phyloP scores from a whole-genome alignment of 2,888 invertebrate species.

The Heliconius erato region DNA sequence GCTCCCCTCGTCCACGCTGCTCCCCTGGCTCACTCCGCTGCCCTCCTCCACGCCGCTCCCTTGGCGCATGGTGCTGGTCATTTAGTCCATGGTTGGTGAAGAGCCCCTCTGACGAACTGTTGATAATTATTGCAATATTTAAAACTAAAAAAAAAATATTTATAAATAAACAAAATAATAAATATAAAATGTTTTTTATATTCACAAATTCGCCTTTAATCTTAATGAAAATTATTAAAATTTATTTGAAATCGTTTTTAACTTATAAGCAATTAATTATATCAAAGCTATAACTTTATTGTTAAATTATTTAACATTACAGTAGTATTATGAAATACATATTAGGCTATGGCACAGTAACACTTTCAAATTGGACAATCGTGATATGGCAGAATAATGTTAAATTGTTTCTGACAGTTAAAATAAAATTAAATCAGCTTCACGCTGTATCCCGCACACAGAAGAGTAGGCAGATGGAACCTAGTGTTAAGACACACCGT shows the following conservation, averaged over 20 bases:
- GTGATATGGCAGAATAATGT: background rate
- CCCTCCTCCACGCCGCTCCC: slow-evolving; percentile 63
- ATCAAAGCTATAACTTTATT: no score
- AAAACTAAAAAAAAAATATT: slow-evolving; percentile 47
- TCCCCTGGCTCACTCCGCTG: slow-evolving; percentile 2
- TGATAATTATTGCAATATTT: slow-evolving; percentile 54
- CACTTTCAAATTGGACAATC: background rate
- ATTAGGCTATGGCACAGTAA: no score
- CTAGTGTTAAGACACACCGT: no score
- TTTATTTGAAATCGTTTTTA: no score
- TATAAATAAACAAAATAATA: slow-evolving; percentile 44
- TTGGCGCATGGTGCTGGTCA: slow-evolving; percentile 56
- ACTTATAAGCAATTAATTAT: no score
- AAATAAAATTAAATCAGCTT: no score
- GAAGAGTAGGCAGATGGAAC: no score
- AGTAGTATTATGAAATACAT: no score
- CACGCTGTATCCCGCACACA: no score
- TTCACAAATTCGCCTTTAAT: background rate
- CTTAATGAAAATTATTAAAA: background rate
- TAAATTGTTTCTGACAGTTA: background rate
- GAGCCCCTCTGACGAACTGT: slow-evolving; percentile 72
- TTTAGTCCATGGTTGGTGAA: slow-evolving; percentile 73
- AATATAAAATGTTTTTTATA: slow-evolving; percentile 26
- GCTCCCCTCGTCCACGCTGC: slow-evolving; percentile 58
- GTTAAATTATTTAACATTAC: no score